Percentiles rank a stretch among this genome's conserved stretches.
These are phyloP conservation scores for Bombus impatiens DNA, from an alignment of 1,140 invertebrate species.

Conservation along the genomic window DNA sequence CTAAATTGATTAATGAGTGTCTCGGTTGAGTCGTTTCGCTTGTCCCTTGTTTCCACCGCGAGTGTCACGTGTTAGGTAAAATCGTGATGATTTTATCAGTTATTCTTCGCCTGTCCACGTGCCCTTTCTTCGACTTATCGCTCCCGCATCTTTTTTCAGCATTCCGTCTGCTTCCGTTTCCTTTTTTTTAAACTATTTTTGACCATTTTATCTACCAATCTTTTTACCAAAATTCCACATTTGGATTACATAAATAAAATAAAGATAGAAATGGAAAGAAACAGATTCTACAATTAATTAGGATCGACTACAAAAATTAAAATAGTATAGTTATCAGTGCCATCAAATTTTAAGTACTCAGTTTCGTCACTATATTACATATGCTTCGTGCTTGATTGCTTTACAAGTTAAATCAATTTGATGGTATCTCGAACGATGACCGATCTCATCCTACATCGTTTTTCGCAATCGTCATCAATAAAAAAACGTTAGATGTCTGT, in stretches of 20 bases:
- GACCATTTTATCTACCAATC: neutral
- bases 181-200: neutral
- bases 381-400: neutral
- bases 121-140: conserved; percentile 27
- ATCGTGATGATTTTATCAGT: conserved; percentile 40
- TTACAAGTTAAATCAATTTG: conserved; percentile 13
- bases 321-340: neutral
- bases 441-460: conserved; percentile 7
- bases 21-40: conserved; percentile 9
- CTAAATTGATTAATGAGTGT: conserved; percentile 48
- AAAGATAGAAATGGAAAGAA: neutral
- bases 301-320: neutral
- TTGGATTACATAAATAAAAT: neutral
- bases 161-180: neutral
- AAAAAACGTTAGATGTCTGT: neutral
- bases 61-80: conserved; percentile 10
- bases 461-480: conserved; percentile 22
- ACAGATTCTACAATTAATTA: neutral
- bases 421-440: neutral
- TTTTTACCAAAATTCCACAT: neutral
- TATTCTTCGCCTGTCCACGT: conserved; percentile 1
- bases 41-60: neutral
- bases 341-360: neutral
- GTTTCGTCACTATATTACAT: neutral
- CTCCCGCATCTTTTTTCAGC: neutral